Evolutionary conservation across 2,888 invertebrate genomes (phyloP), one percentile per base, ranked within the genome.

Genomic region (Elegia similella): DNA sequence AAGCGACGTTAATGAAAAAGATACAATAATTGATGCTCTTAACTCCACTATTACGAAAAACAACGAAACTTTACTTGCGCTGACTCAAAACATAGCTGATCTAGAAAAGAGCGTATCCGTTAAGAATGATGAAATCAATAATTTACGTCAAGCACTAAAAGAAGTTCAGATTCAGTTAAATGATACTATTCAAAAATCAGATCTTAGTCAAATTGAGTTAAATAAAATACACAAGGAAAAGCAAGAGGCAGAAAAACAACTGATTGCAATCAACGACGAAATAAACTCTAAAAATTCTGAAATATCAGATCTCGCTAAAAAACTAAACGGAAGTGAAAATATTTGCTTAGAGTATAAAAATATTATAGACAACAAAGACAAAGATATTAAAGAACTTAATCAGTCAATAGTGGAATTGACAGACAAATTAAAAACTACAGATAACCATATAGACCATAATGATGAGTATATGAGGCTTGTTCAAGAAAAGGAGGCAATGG

Each of bases 1-100:
- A 43, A 65, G 77, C 6, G 82, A 84, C 32, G 80, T 91, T 2
- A 83, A 82, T 44, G 92, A 92, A 66, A 86, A 92, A 62, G 84
- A 88, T 65, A 69, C 70, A n/a, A 60, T 84, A 10, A 86, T 88
- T 55, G 80, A 86, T 61, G 66, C 65, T 6, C 72, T 88, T 6
- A 86, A 88, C 62, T 52, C 59, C 8, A 80, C 79, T 10, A 62
- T 83, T 2, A 60, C 62, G 23, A 72, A 80, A 60, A 79, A 79
- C 61, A 80, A 82, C 10, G 48, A 56, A 1, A 76, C 69, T 17
- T 50, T 84, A 42, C 59, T 62, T 12, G 68, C 69, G 32, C 61
- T 82, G 5, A 78, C 64, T 59, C 69, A 81, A 64, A 80, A 67
- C 54, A 47, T 80, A 6, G 55, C 59, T 13, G 79, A 84, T 59